Evolutionary conservation across 1,140 invertebrate genomes (phyloP), one percentile per base, ranked within the genome.

Genomic region (Intoshia linei): DNA sequence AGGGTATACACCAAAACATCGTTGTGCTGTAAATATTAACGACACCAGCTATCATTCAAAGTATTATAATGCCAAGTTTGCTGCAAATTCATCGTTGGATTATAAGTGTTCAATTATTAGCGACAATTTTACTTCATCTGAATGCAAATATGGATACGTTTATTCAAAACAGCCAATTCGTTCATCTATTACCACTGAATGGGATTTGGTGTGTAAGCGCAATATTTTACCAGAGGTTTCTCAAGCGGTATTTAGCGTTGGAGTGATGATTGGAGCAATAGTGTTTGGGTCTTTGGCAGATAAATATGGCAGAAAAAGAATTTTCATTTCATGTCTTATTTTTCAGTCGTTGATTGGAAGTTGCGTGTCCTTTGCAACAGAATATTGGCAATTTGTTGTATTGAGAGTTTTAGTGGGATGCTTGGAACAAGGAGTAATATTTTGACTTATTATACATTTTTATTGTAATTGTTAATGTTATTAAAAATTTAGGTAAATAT

Each of bases 141-240:
- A n/a, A n/a, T 27, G 24, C 24, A 27, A 27, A 10, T 27, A n/a
- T 27, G 24, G 7, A 7, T 27, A n/a, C n/a, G n/a, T 27, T 10
- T 27, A 27, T 10, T 7, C 24, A 27, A 10, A n/a, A 10, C 7
- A 27, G 7, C 7, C 24, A 10, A 10, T 27, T 10, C n/a, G n/a
- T n/a, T n/a, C 15, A 4, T 37, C 19, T 13, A 20, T n/a, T 21
- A 15, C 21, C 7, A 33, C 25, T 19, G 47, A 55, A 52, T 55
- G 49, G 50, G 39, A 55, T 36, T 34, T 55, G 14, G 52, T 55
- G 2, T 55, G 53, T 44, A 44, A 45, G 15, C 33, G 45, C 11
- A 43, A 45, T 14, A 53, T 47, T 34, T 29, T 53, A 15, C 43
- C 45, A 4, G 47, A 52, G 19, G 34, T 52, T 18, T 48, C 48